Evolutionary conservation across 2,888 invertebrate species (phyloP), one percentile per base, ranked within the genome.

Genomic region (Apamea epomidion): DNA sequence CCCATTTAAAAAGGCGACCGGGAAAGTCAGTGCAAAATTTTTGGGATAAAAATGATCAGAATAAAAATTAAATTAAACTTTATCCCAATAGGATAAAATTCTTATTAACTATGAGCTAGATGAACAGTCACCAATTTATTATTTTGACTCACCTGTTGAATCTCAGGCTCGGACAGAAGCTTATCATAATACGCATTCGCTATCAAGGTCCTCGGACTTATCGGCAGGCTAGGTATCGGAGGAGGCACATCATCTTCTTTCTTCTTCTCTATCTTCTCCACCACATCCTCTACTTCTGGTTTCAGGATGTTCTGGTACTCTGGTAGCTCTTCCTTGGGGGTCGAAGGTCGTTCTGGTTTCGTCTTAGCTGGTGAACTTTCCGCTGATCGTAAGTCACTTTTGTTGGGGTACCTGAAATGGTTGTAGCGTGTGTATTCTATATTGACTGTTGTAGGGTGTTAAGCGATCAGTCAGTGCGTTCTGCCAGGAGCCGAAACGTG

Each of bases 131-230:
- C 25, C 58, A 58, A 58, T 10, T 60, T n/a, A 60, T 60, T 60
- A n/a, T n/a, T 60, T 21, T 8, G 16, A 69, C 74, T 74, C 25
- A 93, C 93, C 92, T 98, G 98, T 88, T 98, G 98, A 72, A 99
- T 98, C 87, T 99, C 98, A 0, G 98, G 98, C 91, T 99, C 98
- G 0, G 93, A 88, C 68, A 98, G 97, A 32, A 99, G 92, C 93
- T 98, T 98, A 86, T 98, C 98, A 82, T 98, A 98, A 93, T 98
- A 99, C 3, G 98, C 98, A 88, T 98, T 98, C 0, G 98, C 98
- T n/a, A 96, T 95, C 76, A 95, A 79, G 0, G 96, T 97, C 82
- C 96, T 88, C 0, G 96, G 96, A 80, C 95, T 96, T 5, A 97
- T 95, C 0, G 97, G 97, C 0, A 97, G 91, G 25, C 97, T 97